Evolutionary conservation across 2,113 vertebrate genomes (phyloP).

Genomic region (Microcebus tavaratra): DNA sequence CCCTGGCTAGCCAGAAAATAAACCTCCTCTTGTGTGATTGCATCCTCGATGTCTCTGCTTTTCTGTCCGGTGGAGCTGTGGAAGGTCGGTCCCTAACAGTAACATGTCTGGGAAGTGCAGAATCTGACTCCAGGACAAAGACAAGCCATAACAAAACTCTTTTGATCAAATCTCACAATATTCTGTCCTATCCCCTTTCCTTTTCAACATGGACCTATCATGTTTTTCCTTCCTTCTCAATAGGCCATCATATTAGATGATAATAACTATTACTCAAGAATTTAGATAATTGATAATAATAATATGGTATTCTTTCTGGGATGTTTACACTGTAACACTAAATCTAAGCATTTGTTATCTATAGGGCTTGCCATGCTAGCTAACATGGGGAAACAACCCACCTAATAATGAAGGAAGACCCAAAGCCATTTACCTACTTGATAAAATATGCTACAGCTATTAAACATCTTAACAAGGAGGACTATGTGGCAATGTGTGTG

Average conservation of each 20-base stretch:
- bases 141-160: neutral
- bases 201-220: neutral
- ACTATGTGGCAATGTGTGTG: neutral
- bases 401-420: neutral
- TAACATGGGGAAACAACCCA: constrained; percentile 13
- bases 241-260: neutral
- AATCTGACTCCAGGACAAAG: neutral
- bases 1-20: too few relatives aligned
- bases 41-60: too few relatives aligned
- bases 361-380: neutral
- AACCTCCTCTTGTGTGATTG: too few relatives aligned
- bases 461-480: neutral
- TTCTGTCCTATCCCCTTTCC: neutral
- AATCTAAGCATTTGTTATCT: neutral
- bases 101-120: neutral
- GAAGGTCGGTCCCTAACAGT: too few relatives aligned
- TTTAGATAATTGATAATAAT: neutral
- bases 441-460: neutral
- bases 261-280: neutral
- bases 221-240: neutral
- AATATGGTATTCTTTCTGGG: neutral
- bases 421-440: neutral
- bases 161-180: neutral
- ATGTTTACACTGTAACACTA: neutral
- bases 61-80: too few relatives aligned